Percentiles rank a stretch among this genome's conserved stretches.
Evolutionary conservation across 2,797 vertebrate genomes (phyloP).

Genomic region (Sarcoramphus papa): DNA sequence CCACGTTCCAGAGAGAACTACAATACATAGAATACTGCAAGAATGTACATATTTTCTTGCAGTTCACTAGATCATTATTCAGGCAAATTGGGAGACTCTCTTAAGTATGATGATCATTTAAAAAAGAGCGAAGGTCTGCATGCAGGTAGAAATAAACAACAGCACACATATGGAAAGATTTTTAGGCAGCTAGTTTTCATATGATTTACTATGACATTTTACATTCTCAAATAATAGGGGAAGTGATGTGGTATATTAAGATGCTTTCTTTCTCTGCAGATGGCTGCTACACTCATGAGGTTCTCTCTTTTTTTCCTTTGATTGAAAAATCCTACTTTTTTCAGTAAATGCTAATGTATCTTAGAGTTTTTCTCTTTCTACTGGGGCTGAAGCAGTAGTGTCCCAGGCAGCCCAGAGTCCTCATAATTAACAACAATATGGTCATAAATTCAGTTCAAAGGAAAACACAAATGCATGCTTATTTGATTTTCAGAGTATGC

Average conservation of each 20-base stretch:
- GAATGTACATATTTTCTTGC: not conserved
- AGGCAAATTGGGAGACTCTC: not conserved
- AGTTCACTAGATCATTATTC: not conserved
- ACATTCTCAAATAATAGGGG: not conserved
- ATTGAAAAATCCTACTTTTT: not conserved
- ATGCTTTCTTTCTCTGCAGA: not conserved
- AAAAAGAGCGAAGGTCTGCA: not conserved
- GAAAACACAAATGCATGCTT: not conserved
- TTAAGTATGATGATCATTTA: not conserved
- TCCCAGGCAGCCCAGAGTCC: not conserved
- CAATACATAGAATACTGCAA: not conserved
- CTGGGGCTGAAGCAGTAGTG: not conserved
- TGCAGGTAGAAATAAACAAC: not conserved
- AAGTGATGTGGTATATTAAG: not conserved
- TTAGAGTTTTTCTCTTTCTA: not conserved
- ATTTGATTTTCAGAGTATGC: conserved; percentile 80
- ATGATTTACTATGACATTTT: not conserved
- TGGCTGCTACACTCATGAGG: not conserved
- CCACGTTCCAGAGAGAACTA: rapidly evolving
- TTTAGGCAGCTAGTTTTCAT: not conserved
- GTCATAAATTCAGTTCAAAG: not conserved
- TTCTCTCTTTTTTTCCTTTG: not conserved
- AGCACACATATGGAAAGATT: not conserved
- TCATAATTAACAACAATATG: not conserved
- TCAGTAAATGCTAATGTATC: not conserved